Evolutionary conservation across 2,888 invertebrate species (phyloP), one percentile per base, ranked within the genome.

Genomic region (Unio pictorum): DNA sequence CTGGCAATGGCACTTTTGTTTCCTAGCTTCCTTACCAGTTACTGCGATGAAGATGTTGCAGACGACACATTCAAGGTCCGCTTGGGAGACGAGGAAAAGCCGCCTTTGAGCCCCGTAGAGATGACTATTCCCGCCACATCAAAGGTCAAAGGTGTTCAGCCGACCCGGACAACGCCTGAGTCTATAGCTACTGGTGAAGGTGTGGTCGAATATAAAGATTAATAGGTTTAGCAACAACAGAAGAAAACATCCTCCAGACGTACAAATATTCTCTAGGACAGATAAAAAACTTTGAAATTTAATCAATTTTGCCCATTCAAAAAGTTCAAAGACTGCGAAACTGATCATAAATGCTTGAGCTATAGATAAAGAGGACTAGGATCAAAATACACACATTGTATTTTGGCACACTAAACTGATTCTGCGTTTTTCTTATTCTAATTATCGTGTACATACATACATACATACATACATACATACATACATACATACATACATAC

Each of bases 1-100:
- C 82, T 91, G 34, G 89, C 91, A 26, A 84, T 89, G 72, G 88
- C 91, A 30, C 87, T 91, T 3, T 83, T 91, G 23, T 89, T 91
- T 67, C 91, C 91, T 3, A 91, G 90, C 72, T 90, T 91, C 73
- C 84, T 91, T 57, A 87, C 87, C 58, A 87, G 88, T 61, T 90
- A 90, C 77, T 90, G 90, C 71, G 82, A 84, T 55, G 90, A 91
- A 55, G 87, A 87, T 23, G 76, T 78, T 8, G 63, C 71, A 23
- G 84, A 85, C 54, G 81, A 81, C 59, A 80, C 81, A 30, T 84
- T 88, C 75, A 82, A 83, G 66, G 84, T 88, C 8, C 76, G 78
- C 7, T 64, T 85, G 15, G 79, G 81, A 4, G 81, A 80, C 15
- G 81, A 83, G 6, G 86, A 86, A 30, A 81, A 81, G 61, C 71